Evolutionary conservation across 2,113 vertebrate genomes (phyloP).

Genomic region (Rissa tridactyla): DNA sequence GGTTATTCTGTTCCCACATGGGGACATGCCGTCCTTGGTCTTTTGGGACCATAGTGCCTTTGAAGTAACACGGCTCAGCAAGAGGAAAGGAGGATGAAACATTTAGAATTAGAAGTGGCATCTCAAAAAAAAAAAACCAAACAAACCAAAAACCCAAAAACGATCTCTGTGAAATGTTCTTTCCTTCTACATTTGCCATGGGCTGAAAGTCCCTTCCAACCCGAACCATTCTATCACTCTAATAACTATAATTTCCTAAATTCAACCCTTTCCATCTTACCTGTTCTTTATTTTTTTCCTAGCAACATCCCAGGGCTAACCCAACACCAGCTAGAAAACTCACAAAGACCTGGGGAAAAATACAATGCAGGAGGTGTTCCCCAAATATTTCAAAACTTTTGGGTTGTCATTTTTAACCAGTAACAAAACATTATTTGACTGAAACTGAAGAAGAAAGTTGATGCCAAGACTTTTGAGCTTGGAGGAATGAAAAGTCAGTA

Average conservation of each 20-base stretch:
- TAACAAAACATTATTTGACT: not conserved
- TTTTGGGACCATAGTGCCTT: not conserved
- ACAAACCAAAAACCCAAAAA: fast-evolving
- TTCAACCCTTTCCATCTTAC: not conserved
- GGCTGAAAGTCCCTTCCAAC: not conserved
- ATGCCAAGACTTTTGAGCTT: not conserved
- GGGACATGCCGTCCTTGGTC: not conserved
- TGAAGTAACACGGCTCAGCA: not conserved
- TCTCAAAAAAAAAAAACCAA: not conserved
- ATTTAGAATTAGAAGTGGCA: not conserved
- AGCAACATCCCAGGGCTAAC: not conserved
- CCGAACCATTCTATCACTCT: not conserved
- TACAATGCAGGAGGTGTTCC: not conserved
- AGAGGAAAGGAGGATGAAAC: not conserved
- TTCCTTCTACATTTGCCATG: not conserved
- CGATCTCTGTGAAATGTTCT: not conserved
- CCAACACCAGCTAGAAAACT: not conserved
- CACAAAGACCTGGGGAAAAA: not conserved
- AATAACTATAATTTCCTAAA: not conserved
- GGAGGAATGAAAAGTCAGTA: not conserved
- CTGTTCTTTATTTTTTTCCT: too few relatives aligned
- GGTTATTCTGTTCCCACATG: not conserved
- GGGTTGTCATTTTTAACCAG: not conserved
- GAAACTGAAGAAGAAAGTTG: not conserved
- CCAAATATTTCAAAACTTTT: not conserved